Percentiles rank a stretch among this genome's conserved stretches.
Conservation (phyloP, 2,113 vertebrate species). For the Ahaetulla prasina region DNA sequence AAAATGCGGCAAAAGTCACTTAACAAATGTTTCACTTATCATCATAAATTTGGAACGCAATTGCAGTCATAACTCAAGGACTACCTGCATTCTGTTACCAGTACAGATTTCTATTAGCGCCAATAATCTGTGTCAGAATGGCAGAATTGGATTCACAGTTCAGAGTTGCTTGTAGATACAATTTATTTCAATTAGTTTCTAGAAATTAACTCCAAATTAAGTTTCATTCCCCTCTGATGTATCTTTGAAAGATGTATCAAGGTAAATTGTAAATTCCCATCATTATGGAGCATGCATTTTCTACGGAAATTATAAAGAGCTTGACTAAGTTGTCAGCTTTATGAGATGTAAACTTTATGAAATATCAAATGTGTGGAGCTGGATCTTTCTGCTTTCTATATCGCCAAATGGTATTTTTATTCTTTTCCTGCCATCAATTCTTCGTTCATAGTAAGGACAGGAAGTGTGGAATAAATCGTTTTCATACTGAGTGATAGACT, state of each 20-base stretch:
- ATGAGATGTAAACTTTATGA: neutral
- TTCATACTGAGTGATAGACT: no score
- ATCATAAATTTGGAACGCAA: no score
- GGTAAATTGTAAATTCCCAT: neutral
- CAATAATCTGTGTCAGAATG: slow-evolving; percentile 9
- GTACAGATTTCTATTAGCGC: neutral
- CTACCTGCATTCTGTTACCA: neutral
- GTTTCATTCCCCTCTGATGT: neutral
- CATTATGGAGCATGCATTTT: slow-evolving; percentile 6
- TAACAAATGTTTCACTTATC: no score
- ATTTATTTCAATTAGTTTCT: slow-evolving; percentile 4
- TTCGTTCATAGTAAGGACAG: neutral
- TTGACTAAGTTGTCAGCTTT: neutral
- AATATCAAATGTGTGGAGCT: neutral
- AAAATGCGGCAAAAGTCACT: no score
- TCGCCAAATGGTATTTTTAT: neutral
- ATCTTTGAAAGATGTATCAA: slow-evolving; percentile 7
- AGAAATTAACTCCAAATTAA: slow-evolving; percentile 20
- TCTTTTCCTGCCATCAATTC: neutral
- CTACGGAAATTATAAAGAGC: neutral
- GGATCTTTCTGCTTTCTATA: neutral
- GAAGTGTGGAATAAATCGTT: neutral
- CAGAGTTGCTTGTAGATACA: neutral
- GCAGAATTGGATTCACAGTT: neutral
- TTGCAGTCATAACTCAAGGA: no score